These are phyloP conservation scores for Argya squamiceps DNA, from an alignment of 2,797 vertebrate species.

Conservation along the genomic window DNA sequence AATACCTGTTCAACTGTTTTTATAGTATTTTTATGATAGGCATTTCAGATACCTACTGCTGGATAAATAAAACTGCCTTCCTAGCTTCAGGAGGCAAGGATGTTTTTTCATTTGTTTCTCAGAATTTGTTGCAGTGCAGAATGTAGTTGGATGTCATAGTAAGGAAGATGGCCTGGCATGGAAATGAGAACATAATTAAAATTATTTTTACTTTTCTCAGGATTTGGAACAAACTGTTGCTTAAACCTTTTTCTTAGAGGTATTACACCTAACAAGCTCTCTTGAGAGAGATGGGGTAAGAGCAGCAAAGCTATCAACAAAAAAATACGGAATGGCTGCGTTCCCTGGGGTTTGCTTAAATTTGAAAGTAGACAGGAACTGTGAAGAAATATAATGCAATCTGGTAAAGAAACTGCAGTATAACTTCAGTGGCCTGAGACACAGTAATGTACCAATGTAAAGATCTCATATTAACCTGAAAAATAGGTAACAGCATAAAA, in stretches of 20 bases:
- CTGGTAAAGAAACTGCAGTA: constrained; percentile 35
- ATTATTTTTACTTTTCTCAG: constrained; percentile 59
- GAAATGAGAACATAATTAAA: constrained; percentile 63
- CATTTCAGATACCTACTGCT: constrained; percentile 45
- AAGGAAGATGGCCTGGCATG: constrained; percentile 36
- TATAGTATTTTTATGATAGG: constrained; percentile 45
- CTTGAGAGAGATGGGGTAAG: constrained; percentile 48
- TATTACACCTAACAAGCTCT: constrained; percentile 73
- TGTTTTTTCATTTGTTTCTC: not conserved
- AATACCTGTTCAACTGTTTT: constrained; percentile 46
- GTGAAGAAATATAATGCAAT: constrained; percentile 60
- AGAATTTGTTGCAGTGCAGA: not conserved
- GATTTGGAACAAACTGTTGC: constrained; percentile 58
- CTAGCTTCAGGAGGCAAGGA: constrained; percentile 2
- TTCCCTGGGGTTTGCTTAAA: constrained; percentile 57
- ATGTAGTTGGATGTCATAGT: constrained; percentile 31
- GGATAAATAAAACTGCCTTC: constrained; percentile 62
- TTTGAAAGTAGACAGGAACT: constrained; percentile 61
- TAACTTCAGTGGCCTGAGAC: constrained; percentile 11
- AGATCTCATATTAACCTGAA: constrained; percentile 36
- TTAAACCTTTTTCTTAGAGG: constrained; percentile 64
- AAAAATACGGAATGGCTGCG: not conserved
- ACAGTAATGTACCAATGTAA: not conserved
- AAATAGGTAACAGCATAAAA: constrained; percentile 9
- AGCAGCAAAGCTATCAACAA: constrained; percentile 52